Evolutionary conservation across 2,113 vertebrate genomes (phyloP), one percentile per base, ranked within the genome.

Genomic region (Sardina pilchardus): DNA sequence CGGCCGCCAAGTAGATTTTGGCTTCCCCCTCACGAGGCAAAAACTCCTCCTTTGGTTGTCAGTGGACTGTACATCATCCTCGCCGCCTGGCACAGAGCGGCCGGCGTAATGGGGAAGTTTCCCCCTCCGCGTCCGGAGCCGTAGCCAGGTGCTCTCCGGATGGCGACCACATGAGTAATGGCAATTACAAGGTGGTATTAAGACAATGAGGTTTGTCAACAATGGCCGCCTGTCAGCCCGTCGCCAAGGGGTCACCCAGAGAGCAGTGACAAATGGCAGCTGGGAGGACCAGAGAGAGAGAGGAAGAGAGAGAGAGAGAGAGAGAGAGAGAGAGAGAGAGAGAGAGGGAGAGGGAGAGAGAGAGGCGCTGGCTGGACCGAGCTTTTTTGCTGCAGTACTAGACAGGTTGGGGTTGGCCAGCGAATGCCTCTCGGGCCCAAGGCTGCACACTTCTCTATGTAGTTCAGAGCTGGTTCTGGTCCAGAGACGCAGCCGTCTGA

Each of bases 81-180:
- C 59, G 2, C 2, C 24, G 8, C 1, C 59, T 67, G 26, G n/a
- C n/a, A 19, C 17, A 19, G 50, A 14, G 12, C 1, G 50, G 3
- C 50, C 16, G 19, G 14, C 3, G 17, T 19, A 53, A 53, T 53
- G 50, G 17, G 50, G 50, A 53, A 53, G 1, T 53, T 53, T 53
- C 50, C 48, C 50, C 16, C 48, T 17, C 16, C 50, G 2, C 43
- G 8, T 56, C 59, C 30, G 6, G 59, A 67, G 34, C 42, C 17
- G 71, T 26, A 16, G n/a, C 17, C 44, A 44, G 88, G 89, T 92
- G 83, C 82, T 78, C 89, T 87, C 87, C 88, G 89, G 88, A 88
- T 92, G 92, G 86, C 87, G 84, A 75, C 85, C 88, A 91, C 91
- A 91, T 86, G 86, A 92, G 84, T 92, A 92, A 92, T 90, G 91